Percentiles rank a stretch among this genome's conserved stretches.
These are phyloP conservation scores for Actinernus sp. DNA, from an alignment of 92 coral and sea anemone genomes.

Conservation along the genomic window DNA sequence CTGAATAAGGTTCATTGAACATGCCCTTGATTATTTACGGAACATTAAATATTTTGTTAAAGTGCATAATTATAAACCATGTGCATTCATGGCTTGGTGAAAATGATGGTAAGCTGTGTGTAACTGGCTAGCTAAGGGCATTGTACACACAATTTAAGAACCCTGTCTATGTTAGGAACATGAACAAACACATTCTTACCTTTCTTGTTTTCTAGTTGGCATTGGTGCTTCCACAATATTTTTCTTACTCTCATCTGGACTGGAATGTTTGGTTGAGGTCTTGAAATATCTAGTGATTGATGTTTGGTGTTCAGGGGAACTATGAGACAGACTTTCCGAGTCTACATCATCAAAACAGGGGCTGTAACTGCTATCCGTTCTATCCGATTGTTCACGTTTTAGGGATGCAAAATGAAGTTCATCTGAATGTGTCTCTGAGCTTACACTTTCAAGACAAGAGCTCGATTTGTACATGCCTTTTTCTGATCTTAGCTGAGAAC, in stretches of 20 bases:
- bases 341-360: conserved; percentile 45
- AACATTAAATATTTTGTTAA: no score
- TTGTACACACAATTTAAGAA: neutral
- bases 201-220: conserved; percentile 14
- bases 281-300: conserved; percentile 88
- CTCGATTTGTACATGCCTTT: neutral
- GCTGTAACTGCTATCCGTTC: conserved; percentile 10
- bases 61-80: no score
- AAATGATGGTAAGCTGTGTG: no score
- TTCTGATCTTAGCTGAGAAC: conserved; percentile 3
- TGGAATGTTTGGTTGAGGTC: conserved; percentile 27
- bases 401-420: conserved; percentile 1
- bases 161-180: neutral
- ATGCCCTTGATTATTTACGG: no score
- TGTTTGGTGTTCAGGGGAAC: conserved; percentile 86
- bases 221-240: neutral
- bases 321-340: conserved; percentile 32
- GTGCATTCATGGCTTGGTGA: no score
- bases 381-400: neutral
- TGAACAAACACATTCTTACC: conserved; percentile 21
- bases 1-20: no score
- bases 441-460: neutral
- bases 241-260: neutral
- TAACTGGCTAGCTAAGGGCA: no score
- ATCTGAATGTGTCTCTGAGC: neutral